Base-by-base conservation (phyloP, 37 sponge, comb jelly and placozoan genomes). In the Amphimedon queenslandica region DNA sequence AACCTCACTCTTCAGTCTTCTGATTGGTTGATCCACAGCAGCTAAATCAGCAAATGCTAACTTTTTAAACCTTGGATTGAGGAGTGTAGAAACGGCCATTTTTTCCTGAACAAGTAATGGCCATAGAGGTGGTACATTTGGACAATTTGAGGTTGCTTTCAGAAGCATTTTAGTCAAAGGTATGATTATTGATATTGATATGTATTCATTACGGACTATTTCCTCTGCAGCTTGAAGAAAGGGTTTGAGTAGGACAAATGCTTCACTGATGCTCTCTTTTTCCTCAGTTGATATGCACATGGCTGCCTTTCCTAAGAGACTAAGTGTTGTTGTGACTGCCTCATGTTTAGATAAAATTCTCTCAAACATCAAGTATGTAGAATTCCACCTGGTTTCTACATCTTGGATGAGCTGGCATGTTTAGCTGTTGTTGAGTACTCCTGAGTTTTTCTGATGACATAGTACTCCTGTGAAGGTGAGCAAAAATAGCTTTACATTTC, bases 261-360 rank as follows among this genome's bases (percentile, higher is more conserved):
- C 64, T 30, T 63, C 8, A 16, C 21, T 63, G 6, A 63, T n/a
- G 8, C 8, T 11, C 10, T 6, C 31, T 16, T n/a, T 10, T 63
- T 28, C 20, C 8, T 30, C 64, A 63, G 64, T 16, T 6, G 64
- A n/a, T n/a, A 63, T 6, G 32, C 64, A 63, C 64, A 63, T 21
- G 18, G 10, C 64, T n/a, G 10, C 21, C 21, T 25, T 16, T n/a
- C 21, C 21, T 28, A 63, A 63, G n/a, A n/a, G n/a, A n/a, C n/a
- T n/a, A n/a, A 67, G 68, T 67, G 39, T 38, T 10, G 68, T 67
- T 6, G 36, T 67, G 21, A 67, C 21, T 31, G 68, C 68, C 39
- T 67, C 39, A 67, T 67, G 31, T 29, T 38, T 34, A 6, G 20
- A 10, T 4, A 67, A 10, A 18, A 67, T 33, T 20, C 68, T 8